Evolutionary conservation across 1,140 invertebrate genomes (phyloP).

Genomic region (Eubasilissa regina): DNA sequence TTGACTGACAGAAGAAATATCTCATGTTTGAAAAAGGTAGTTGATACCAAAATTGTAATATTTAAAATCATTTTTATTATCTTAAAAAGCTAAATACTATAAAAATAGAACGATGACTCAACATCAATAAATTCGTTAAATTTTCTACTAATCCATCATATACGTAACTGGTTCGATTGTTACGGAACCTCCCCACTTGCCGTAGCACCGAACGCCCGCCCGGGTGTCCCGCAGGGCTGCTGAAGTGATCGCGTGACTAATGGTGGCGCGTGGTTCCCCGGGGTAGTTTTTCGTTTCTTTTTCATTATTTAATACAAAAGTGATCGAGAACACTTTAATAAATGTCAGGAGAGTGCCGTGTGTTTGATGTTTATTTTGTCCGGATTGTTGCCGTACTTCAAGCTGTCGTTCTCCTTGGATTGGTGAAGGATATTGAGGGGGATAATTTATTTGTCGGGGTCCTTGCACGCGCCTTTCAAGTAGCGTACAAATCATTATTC

Average conservation of each 20-base stretch:
- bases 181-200: not conserved
- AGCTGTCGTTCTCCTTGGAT: not conserved
- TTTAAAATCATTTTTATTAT: too few relatives aligned
- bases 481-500: too few relatives aligned
- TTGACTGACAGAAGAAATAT: too few relatives aligned
- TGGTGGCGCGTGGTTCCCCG: not conserved
- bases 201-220: not conserved
- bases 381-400: not conserved
- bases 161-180: too few relatives aligned
- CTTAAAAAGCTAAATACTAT: too few relatives aligned
- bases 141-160: too few relatives aligned
- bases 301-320: conserved; percentile 28
- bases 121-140: too few relatives aligned
- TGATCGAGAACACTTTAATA: conserved; percentile 37
- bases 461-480: not conserved
- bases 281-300: conserved; percentile 18
- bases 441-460: not conserved
- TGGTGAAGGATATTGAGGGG: not conserved
- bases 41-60: too few relatives aligned
- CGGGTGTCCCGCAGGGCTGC: conserved; percentile 14
- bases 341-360: conserved; percentile 10
- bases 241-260: conserved; percentile 10
- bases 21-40: too few relatives aligned
- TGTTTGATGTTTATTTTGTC: not conserved
- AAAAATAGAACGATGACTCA: too few relatives aligned